These are phyloP conservation scores for Timema cristinae DNA, from an alignment of 2,888 invertebrate species.

Conservation along the genomic window DNA sequence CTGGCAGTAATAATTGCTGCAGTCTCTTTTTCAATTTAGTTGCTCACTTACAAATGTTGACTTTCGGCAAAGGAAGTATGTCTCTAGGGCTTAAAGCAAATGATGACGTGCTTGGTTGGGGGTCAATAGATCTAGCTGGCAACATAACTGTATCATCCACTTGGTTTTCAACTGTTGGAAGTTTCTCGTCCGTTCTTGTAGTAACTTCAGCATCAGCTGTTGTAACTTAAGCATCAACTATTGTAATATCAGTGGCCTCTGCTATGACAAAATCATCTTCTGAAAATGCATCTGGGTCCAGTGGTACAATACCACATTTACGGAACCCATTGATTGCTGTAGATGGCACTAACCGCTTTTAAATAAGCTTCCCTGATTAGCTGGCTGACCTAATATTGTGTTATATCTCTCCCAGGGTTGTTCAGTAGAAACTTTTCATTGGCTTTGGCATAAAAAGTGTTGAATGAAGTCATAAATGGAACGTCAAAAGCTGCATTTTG, in stretches of 20 bases:
- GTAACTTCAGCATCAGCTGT: too few species aligned
- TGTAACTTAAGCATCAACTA: not conserved
- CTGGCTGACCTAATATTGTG: conserved; percentile 22
- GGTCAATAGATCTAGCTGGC: too few species aligned
- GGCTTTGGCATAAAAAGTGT: conserved; percentile 37
- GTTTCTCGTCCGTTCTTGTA: too few species aligned
- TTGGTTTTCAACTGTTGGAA: too few species aligned
- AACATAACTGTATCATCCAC: too few species aligned
- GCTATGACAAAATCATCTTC: not conserved
- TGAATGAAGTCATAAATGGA: conserved; percentile 38
- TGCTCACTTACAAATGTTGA: not conserved
- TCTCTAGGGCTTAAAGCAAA: conserved; percentile 6
- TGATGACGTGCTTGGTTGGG: too few species aligned
- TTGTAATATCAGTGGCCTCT: not conserved
- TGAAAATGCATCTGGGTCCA: not conserved
- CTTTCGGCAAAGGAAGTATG: not conserved
- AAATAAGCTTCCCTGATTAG: conserved; percentile 37
- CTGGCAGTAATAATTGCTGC: too few species aligned
- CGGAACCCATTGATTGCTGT: conserved; percentile 33
- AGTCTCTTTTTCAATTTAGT: conserved; percentile 8
- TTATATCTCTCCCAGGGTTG: conserved; percentile 38
- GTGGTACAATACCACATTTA: conserved; percentile 21
- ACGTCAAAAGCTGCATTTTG: too few species aligned
- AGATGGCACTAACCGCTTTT: conserved; percentile 33
- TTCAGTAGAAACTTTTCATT: conserved; percentile 34